Evolutionary conservation across 2,888 invertebrate species (phyloP).

Genomic region (Hypomecis punctinalis): DNA sequence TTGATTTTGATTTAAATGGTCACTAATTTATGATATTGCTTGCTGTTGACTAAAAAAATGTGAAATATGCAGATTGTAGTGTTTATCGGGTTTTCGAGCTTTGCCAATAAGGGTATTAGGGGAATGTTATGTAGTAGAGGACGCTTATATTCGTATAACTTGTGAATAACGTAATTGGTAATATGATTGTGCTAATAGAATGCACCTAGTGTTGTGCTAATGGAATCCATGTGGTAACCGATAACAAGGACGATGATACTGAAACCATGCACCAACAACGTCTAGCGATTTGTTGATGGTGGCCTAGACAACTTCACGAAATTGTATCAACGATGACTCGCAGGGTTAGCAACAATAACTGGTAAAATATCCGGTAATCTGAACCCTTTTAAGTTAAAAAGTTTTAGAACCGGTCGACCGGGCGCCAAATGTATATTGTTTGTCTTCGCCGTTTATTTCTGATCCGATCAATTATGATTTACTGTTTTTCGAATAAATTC

Average conservation of each 20-base stretch:
- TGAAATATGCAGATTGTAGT: conserved; percentile 32
- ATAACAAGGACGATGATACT: conserved; percentile 39
- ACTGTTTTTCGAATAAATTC: conserved; percentile 17
- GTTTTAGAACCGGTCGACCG: conserved; percentile 10
- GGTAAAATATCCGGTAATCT: conserved; percentile 26
- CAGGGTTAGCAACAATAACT: conserved; percentile 20
- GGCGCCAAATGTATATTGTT: conserved; percentile 15
- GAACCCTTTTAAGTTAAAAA: conserved; percentile 19
- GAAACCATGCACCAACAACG: conserved; percentile 49
- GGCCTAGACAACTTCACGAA: background rate
- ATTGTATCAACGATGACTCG: conserved; percentile 24
- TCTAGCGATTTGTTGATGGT: conserved; percentile 15
- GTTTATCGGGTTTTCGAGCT: conserved; percentile 16
- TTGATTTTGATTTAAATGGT: conserved; percentile 31
- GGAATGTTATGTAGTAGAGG: conserved; percentile 4
- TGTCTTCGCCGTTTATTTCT: conserved; percentile 21
- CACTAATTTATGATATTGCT: conserved; percentile 52
- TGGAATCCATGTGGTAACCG: conserved; percentile 13
- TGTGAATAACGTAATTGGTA: conserved; percentile 26
- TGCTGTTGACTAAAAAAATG: conserved; percentile 57
- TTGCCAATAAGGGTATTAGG: conserved; percentile 12
- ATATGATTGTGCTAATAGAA: conserved; percentile 49
- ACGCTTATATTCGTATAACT: conserved; percentile 17
- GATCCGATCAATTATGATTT: conserved; percentile 24
- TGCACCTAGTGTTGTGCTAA: conserved; percentile 32